Base-by-base conservation (phyloP, 2,113 vertebrate genomes). In the Sinosuthora webbiana region DNA sequence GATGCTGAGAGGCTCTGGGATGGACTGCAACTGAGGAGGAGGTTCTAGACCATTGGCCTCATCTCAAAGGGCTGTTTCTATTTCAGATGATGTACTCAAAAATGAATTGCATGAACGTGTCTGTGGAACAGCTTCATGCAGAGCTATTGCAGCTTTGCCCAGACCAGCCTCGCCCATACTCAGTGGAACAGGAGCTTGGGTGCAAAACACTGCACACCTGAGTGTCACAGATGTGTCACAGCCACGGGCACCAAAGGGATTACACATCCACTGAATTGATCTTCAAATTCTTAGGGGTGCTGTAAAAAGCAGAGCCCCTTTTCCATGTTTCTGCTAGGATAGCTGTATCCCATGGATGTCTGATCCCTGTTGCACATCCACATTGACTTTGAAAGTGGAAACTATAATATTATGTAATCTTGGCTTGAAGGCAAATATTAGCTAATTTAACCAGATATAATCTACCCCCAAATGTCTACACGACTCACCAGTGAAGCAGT, bases 381-480 rank as follows among this genome's bases (percentile, higher is more conserved):
- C 87, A 21, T 45, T 63, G 88, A 70, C 90, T 89, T 83, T 59
- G 94, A 59, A 94, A 91, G 83, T 76, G 30, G 80, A 87, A 91
- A 39, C 69, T 62, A 6, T 93, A 56, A 18, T 52, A 57, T 96
- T 96, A 92, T 16, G 37, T 94, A 92, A 90, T 59, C 83, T 62
- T 87, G 55, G 67, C 93, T 78, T 24, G 69, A 68, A 89, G 96
- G 85, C 68, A 86, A 73, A 63, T 90, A 82, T 68, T 93, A 86
- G 74, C 84, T 93, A 82, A 70, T 86, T 87, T 87, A 88, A 90
- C 76, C 31, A 79, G 79, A 94, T 93, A 77, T 56, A 75, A 85
- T 83, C 74, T 94, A 83, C 82, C 76, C 89, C 76, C n/a, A 85
- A 30, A 84, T 75, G 92, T 95, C 97, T 92, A 25, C 71, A 37